Conservation (phyloP, 2,797 vertebrate genomes). For the Anniella stebbinsi region DNA sequence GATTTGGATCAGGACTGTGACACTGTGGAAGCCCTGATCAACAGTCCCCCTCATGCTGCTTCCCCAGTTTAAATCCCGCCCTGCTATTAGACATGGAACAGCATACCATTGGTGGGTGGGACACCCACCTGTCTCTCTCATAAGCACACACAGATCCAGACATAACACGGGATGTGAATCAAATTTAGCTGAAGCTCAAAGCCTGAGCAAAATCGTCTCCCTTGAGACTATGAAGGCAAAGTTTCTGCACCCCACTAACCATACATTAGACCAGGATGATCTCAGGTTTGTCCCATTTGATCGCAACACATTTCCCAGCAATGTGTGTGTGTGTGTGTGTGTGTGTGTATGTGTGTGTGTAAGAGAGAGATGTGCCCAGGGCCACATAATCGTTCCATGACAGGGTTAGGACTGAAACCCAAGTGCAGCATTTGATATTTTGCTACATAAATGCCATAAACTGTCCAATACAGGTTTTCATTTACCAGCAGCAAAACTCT, state of each 20-base stretch:
- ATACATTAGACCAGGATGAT: neutral
- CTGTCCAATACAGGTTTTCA: neutral
- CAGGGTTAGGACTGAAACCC: neutral
- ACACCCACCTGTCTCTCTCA: neutral
- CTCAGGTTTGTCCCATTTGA: neutral
- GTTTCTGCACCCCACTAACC: neutral
- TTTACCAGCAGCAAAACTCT: neutral
- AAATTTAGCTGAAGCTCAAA: no score
- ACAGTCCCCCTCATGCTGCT: neutral
- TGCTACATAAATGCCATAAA: neutral
- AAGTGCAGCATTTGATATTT: neutral
- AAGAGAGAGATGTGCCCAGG: no score
- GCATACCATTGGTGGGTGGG: neutral
- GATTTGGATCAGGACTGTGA: neutral
- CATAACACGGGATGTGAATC: no score
- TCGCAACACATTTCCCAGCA: neutral
- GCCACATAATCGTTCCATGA: neutral
- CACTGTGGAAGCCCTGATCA: neutral
- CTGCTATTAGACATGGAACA: neutral
- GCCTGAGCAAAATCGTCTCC: no score
- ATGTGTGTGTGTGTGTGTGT: neutral
- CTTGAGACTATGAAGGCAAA: neutral
- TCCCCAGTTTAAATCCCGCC: neutral
- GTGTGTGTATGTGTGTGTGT: no score
- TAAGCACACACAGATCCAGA: no score